Evolutionary conservation across 2,888 invertebrate species (phyloP), one percentile per base, ranked within the genome.

Genomic region (Eupeodes luniger): DNA sequence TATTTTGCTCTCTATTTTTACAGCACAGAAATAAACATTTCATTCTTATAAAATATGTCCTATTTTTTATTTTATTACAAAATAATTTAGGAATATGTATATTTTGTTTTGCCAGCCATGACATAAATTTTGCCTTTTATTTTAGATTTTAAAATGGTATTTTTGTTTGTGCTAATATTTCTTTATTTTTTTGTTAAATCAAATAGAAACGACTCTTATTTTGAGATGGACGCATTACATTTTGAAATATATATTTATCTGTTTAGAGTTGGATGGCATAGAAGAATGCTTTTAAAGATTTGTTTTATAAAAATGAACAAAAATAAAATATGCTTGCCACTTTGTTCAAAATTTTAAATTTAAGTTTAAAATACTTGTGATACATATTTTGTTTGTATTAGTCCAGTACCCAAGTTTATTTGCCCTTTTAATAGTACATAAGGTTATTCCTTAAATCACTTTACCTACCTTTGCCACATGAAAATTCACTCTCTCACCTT

Each of bases 391-490:
- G 40, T 9, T 40, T 40, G 5, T 4, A 40, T 27, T 27, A 27
- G 27, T 2, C 27, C 27, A 27, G 0, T 27, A 3, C 27, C 27
- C 27, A 27, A 27, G 27, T 27, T 27, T 27, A 27, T 19, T 19
- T 36, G 36, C 36, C 9, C 40, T 51, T 34, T 67, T 34, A 5
- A 14, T 12, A 19, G 40, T 27, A 27, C 27, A 14, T 9, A 44
- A 55, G 55, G 55, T 55, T 27, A 70, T 27, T 27, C 27, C 27
- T 27, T 40, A 40, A 70, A 36, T 55, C 47, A 66, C 14, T 64
- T 47, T 64, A 64, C 64, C 36, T 64, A 47, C 64, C 36, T 55
- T 44, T 55, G 36, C 53, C 55, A 70, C 70, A 40, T 70, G 55
- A 70, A 70, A 19, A 2, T 7, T 5, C 27, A 6, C 6, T 19